Conservation (phyloP, 2,797 vertebrate species). For the Coendou prehensilis region DNA sequence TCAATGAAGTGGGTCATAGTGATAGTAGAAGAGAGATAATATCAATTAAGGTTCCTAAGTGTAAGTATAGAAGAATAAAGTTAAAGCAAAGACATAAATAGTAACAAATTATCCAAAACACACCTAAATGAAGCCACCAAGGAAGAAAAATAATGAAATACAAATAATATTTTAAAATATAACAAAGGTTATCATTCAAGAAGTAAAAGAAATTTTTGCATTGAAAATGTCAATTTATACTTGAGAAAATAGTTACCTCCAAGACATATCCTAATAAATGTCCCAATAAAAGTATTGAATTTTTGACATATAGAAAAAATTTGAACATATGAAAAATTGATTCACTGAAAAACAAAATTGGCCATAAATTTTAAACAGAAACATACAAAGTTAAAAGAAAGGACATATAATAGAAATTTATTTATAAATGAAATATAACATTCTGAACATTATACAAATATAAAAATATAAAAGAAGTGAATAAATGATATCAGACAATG, state of each 20-base stretch:
- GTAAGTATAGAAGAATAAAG: neutral
- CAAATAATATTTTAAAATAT: neutral
- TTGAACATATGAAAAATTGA: neutral
- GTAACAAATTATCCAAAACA: neutral
- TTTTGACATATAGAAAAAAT: neutral
- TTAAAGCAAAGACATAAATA: neutral
- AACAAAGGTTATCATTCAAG: neutral
- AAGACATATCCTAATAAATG: neutral
- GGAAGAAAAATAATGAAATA: neutral
- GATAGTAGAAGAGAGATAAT: neutral
- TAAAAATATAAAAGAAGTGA: neutral
- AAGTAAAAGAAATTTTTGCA: neutral
- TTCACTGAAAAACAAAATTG: neutral
- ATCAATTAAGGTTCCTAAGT: neutral
- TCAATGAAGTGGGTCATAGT: neutral
- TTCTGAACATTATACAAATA: too few relatives aligned
- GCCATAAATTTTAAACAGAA: neutral
- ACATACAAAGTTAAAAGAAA: neutral
- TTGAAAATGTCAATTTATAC: neutral
- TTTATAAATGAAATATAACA: neutral
- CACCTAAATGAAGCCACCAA: too few relatives aligned
- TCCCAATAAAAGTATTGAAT: neutral
- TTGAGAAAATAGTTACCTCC: neutral
- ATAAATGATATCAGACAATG: neutral
- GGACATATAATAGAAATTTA: neutral